Percentiles rank a stretch among this genome's conserved stretches.
phyloP scores from a whole-genome alignment of 2,797 vertebrate genomes.

The Ptychobarbus kaznakovi region DNA sequence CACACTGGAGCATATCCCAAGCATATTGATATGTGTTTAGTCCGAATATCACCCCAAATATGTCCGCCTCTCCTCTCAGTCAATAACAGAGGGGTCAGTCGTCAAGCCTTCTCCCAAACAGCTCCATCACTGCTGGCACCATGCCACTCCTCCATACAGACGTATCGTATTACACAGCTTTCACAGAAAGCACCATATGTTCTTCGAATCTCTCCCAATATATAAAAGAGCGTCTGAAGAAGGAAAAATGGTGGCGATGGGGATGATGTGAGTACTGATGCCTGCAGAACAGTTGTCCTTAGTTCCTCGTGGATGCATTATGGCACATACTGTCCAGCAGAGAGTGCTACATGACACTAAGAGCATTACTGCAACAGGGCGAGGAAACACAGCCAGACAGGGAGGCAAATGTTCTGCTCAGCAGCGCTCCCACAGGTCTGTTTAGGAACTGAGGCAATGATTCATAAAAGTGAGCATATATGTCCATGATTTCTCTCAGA shows the following conservation, averaged over 20 bases:
- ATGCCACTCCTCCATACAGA: slow-evolving; percentile 6
- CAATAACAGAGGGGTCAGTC: not conserved
- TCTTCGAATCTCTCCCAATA: slow-evolving; percentile 38
- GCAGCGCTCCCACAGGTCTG: slow-evolving; percentile 30
- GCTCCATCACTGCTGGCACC: slow-evolving; percentile 23
- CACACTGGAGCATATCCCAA: slow-evolving; percentile 25
- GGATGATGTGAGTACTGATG: not conserved
- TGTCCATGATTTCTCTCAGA: slow-evolving; percentile 18
- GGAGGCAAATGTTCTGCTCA: slow-evolving; percentile 39
- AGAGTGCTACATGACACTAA: slow-evolving; percentile 50
- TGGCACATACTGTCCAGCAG: slow-evolving; percentile 55
- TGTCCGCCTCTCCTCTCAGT: not conserved
- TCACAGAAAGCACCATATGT: slow-evolving; percentile 93
- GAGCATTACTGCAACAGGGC: slow-evolving; percentile 34
- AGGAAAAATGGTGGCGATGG: slow-evolving; percentile 1
- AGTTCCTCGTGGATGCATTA: slow-evolving; percentile 21
- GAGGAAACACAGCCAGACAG: slow-evolving; percentile 12
- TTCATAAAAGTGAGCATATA: slow-evolving; percentile 28
- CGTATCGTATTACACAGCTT: slow-evolving; percentile 79
- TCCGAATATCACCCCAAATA: slow-evolving; percentile 17
- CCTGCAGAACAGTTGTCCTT: not conserved
- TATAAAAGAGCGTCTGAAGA: slow-evolving; percentile 30
- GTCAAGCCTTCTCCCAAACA: slow-evolving; percentile 48
- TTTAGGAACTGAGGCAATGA: slow-evolving; percentile 37
- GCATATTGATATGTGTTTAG: not conserved